Base-by-base conservation (phyloP, 2,888 invertebrate species). In the Caradrina kadenii region DNA sequence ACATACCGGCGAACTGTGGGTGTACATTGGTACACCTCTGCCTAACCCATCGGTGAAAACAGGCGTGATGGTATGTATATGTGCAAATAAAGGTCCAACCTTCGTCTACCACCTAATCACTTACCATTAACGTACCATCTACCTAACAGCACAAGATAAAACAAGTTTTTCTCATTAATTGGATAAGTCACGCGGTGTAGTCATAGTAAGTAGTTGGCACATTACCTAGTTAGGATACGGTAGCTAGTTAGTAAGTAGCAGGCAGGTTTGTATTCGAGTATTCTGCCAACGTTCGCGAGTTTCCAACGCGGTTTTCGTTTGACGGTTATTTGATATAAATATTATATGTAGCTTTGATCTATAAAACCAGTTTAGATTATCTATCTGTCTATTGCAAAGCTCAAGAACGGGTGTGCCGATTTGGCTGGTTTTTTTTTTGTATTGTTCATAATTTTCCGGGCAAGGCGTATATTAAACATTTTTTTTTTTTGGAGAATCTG, bases 81-180 rank as follows among this genome's bases (percentile, higher is more conserved):
- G n/a, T n/a, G n/a, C n/a, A n/a, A n/a, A 35, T 35, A 35, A 35
- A 35, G 8, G 8, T 8, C 35, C 35, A 35, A 35, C 35, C 35
- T 35, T 8, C 49, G 1, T 26, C 31, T 55, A 55, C 62, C 35
- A 58, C 48, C 19, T 22, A 45, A 49, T 63, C 22, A 45, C 13
- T 15, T 10, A 39, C 19, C 60, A 63, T 56, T 42, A 69, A 26
- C n/a, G 15, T 19, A 26, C 31, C 22, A 31, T 60, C 11, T 49
- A 35, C 2, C 42, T 19, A 58, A 17, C 11, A 49, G 35, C 13
- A 35, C 22, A 22, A 53, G 52, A 63, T 53, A 55, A 60, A 52
- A 62, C 54, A 58, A 55, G 62, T 64, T 55, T 59, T 65, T 39
- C 59, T 35, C 42, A 56, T 66, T 77, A 75, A 80, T 77, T 75